Evolutionary conservation across 2,888 invertebrate genomes (phyloP), one percentile per base, ranked within the genome.

Genomic region (Cryptocheilus praepositus): DNA sequence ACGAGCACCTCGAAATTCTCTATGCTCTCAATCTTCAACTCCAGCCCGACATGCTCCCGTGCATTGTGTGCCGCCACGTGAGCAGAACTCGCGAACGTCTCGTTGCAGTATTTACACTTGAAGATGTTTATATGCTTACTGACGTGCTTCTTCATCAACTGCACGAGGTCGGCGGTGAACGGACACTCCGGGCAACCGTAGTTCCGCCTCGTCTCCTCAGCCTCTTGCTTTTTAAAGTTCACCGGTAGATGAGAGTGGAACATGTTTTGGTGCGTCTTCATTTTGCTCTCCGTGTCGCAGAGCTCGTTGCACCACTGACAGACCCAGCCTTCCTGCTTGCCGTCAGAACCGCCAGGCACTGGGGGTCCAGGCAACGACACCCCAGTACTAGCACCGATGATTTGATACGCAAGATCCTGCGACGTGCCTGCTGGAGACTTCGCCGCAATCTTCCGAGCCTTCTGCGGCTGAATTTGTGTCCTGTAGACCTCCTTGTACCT

Each of bases 111-210:
- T 21, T 85, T 87, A 76, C 91, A 91, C 60, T 87, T 82, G 51
- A 87, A 88, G 0, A 89, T 83, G 63, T 89, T 88, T 5, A 88
- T 84, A 72, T 91, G 91, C 2, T 77, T 83, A 3, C 85, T 84
- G 0, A 91, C 74, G 66, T 91, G 91, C 46, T 85, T 85, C 54
- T 86, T 85, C 74, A 91, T 88, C 0, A 78, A 63, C 0, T 81
- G 79, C 1, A 85, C 64, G 7, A 83, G 83, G 28, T 82, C 76
- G 7, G 83, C 83, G 1, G 77, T 74, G 72, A 89, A 89, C 0
- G 73, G 57, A 61, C 91, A 91, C 18, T 84, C 74, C 0, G 89
- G 88, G 73, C 91, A 91, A 2, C 77, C 79, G 72, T 86, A 90
- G 2, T 73, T 79, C 59, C 82, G 85, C 43, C 55, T 61, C 7